Evolutionary conservation across 2,888 invertebrate genomes (phyloP).

Genomic region (Luperina nickerlii): DNA sequence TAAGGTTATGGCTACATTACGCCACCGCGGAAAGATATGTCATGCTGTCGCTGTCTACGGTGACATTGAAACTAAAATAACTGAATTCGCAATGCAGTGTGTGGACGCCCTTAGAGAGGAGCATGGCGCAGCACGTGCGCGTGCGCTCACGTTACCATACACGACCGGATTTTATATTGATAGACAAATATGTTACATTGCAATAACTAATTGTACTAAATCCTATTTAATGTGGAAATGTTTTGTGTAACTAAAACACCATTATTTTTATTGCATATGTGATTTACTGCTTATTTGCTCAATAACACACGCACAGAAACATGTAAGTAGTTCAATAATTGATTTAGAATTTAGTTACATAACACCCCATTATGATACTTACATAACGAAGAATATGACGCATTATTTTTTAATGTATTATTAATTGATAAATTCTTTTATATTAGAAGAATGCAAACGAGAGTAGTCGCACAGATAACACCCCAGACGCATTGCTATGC

Average conservation of each 20-base stretch:
- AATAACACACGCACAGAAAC: neutral
- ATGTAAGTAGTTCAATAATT: neutral
- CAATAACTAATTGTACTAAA: conserved; percentile 61
- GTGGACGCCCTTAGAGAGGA: conserved; percentile 67
- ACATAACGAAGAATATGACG: neutral
- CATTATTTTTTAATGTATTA: neutral
- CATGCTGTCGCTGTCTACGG: conserved; percentile 30
- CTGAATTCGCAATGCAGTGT: conserved; percentile 63
- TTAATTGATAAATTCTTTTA: neutral
- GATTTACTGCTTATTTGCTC: neutral
- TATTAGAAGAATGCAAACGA: neutral
- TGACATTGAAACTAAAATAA: conserved; percentile 68
- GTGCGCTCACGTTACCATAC: conserved; percentile 71
- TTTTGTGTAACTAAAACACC: conserved; percentile 22
- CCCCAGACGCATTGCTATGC: conserved; percentile 21
- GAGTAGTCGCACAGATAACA: neutral
- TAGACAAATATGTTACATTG: conserved; percentile 63
- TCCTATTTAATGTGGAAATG: conserved; percentile 38
- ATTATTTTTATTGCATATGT: conserved; percentile 10
- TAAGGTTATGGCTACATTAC: conserved; percentile 62
- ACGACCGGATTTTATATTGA: conserved; percentile 70
- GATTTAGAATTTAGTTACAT: neutral
- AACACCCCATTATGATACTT: neutral
- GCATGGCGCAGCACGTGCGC: conserved; percentile 74
- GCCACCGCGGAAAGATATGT: conserved; percentile 45